phyloP scores from a whole-genome alignment of 1,140 invertebrate species.

The Caenorhabditis remanei region DNA sequence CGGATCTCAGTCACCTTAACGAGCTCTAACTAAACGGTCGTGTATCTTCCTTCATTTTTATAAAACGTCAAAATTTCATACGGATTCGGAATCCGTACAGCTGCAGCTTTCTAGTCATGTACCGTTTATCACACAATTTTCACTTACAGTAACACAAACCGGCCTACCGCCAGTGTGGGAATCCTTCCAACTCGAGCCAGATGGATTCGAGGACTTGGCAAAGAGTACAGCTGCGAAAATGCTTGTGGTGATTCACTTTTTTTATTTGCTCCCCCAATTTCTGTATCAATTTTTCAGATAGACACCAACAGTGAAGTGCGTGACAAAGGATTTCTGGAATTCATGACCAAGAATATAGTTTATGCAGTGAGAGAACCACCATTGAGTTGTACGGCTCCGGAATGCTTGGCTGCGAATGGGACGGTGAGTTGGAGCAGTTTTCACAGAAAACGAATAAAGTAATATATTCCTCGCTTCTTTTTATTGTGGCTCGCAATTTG shows the following conservation, averaged over 20 bases:
- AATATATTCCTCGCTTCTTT: too few species aligned
- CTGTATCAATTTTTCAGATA: not conserved
- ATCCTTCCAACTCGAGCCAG: not conserved
- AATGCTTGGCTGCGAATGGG: not conserved
- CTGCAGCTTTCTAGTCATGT: too few species aligned
- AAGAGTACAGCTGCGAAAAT: not conserved
- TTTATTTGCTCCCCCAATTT: not conserved
- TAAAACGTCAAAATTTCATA: too few species aligned
- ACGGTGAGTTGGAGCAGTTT: too few species aligned
- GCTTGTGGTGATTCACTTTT: not conserved
- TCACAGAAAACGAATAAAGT: too few species aligned
- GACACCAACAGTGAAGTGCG: slow-evolving; percentile 1
- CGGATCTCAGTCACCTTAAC: too few species aligned
- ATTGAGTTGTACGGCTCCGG: not conserved
- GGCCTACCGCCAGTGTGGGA: slow-evolving; percentile 1
- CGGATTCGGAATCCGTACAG: not conserved
- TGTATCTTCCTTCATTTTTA: too few species aligned
- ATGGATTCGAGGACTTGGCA: slow-evolving; percentile 5
- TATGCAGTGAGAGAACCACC: not conserved
- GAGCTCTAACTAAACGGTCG: too few species aligned
- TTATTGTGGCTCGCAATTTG: too few species aligned
- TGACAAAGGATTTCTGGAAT: not conserved
- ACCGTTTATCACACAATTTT: not conserved
- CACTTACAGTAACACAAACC: not conserved
- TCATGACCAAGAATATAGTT: slow-evolving; percentile 21